Base-by-base conservation (phyloP, 2,113 vertebrate genomes). In the Gadus macrocephalus region DNA sequence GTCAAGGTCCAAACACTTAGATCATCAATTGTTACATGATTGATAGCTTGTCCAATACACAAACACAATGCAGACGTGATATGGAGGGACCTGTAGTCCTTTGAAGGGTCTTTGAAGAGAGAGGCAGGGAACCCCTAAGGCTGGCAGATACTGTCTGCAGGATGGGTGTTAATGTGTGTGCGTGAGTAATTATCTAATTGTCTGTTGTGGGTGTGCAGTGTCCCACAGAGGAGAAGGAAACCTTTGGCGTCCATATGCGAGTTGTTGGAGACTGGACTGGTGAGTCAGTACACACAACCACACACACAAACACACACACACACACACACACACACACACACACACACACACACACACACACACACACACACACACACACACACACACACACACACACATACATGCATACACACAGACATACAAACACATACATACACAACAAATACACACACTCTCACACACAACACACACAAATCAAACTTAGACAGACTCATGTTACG, bases 251-350 rank as follows among this genome's bases (percentile, higher is more conserved):
- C 79, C 97, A 99, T 86, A 86, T 99, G 77, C 92, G 98, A 85
- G 90, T 97, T 66, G 92, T 98, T 74, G 97, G 97, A 92, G 97
- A 99, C 89, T 99, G 97, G 97, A 99, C 97, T 88, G 94, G 97
- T 98, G 92, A 84, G 94, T 92, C 31, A 56, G 31, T 49, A 62
- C 67, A 65, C 69, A 31, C 58, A 64, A 81, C 20, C 31, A 38
- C 53, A 63, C 14, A 67, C 61, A 59, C 64, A 66, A 9, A 72
- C 1, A 71, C 28, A 49, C 66, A 58, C 66, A 56, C 66, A 67
- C 66, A 67, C 53, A 28, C 66, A 67, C 49, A 27, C 66, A 56
- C 49, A 67, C 25, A 66, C 38, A 53, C 28, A 60, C 68, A 20
- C 62, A 66, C 59, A 67, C 62, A 66, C 59, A 67, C 31, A 62